Evolutionary conservation across 2,113 vertebrate species (phyloP).

Genomic region (Castor canadensis): DNA sequence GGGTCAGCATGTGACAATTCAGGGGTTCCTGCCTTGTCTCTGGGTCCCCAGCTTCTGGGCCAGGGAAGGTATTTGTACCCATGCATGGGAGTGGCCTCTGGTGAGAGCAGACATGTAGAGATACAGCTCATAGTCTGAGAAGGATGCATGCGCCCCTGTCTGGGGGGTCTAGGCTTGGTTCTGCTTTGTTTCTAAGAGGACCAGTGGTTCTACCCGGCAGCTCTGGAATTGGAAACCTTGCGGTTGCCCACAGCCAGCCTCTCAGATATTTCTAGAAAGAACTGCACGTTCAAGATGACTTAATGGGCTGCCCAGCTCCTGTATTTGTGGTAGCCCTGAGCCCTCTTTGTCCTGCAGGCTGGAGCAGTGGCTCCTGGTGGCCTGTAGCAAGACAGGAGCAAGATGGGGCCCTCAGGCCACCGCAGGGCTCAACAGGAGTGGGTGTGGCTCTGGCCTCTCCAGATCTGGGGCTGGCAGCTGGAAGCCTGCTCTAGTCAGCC

Average conservation of each 20-base stretch:
- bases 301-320: fast-evolving
- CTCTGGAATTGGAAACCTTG: fast-evolving
- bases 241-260: background rate
- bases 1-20: too few species aligned
- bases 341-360: too few species aligned
- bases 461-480: too few species aligned
- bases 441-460: too few species aligned
- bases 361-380: background rate
- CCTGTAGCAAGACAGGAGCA: fast-evolving
- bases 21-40: background rate
- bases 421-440: too few species aligned
- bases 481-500: fast-evolving
- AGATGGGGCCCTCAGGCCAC: too few species aligned
- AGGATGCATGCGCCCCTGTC: too few species aligned
- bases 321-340: background rate
- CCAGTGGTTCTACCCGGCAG: background rate
- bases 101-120: background rate
- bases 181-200: too few species aligned
- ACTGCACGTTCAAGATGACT: fast-evolving
- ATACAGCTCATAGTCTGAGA: too few species aligned
- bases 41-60: background rate
- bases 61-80: background rate
- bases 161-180: too few species aligned
- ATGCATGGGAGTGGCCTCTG: background rate
- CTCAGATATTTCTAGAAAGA: background rate